Percentiles rank a stretch among this genome's conserved stretches.
These are phyloP conservation scores for Semicossyphus pulcher DNA, from an alignment of 2,113 vertebrate genomes.

Conservation along the genomic window DNA sequence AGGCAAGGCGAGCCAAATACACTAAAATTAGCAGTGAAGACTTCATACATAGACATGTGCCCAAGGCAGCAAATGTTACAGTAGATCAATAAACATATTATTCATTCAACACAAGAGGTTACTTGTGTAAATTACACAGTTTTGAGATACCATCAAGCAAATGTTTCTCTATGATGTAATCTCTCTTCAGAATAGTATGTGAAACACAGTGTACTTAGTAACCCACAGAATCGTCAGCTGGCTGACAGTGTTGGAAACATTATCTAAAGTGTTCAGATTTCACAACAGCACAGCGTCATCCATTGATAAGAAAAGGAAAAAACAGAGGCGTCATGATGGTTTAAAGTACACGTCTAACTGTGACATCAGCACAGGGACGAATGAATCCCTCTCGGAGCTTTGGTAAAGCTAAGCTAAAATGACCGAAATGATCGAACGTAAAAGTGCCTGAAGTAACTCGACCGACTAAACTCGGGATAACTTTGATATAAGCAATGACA, in stretches of 20 bases:
- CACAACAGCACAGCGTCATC: neutral
- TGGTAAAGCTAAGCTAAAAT: no score
- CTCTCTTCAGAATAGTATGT: neutral
- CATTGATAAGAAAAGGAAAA: neutral
- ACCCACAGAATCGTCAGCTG: neutral
- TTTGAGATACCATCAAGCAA: slow-evolving; percentile 8
- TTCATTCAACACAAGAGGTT: neutral
- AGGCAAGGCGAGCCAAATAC: rapidly evolving
- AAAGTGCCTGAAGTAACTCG: no score
- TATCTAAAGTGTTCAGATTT: neutral
- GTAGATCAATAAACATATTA: slow-evolving; percentile 22
- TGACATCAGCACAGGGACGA: no score
- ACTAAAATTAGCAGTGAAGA: neutral
- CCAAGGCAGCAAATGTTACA: slow-evolving; percentile 5
- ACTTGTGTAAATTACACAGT: slow-evolving; percentile 1
- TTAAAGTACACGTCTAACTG: slow-evolving; percentile 6
- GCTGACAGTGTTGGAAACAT: neutral
- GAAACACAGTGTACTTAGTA: neutral
- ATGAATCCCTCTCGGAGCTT: no score
- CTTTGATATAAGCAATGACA: no score
- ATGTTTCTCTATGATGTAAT: slow-evolving; percentile 5
- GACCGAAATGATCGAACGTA: no score
- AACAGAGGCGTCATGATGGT: neutral
- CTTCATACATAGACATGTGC: neutral
- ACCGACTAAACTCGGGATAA: no score